Percentiles rank a stretch among this genome's conserved stretches.
Conservation (phyloP, 2,797 vertebrate species). For the Galago senegalensis region DNA sequence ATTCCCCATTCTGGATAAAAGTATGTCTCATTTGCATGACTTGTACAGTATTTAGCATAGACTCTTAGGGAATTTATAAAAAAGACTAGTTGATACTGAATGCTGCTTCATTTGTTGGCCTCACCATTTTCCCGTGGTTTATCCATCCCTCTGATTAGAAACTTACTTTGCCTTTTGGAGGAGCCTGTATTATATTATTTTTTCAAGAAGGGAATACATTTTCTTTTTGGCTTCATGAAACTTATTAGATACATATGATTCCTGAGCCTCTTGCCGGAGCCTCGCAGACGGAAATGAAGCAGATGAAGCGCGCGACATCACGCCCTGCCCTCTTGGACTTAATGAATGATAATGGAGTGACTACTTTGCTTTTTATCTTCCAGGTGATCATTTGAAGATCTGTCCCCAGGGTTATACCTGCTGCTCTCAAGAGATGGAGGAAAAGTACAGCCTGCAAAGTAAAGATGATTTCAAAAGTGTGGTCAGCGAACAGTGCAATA, state of each 20-base stretch:
- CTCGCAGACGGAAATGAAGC: neutral
- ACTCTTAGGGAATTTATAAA: constrained; percentile 32
- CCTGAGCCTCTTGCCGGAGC: neutral
- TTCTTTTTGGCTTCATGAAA: neutral
- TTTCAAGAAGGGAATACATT: neutral
- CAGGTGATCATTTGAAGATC: constrained; percentile 97
- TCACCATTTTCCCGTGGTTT: neutral
- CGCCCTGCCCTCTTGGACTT: neutral
- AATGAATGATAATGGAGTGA: constrained; percentile 54
- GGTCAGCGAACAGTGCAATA: constrained; percentile 93
- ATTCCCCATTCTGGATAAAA: constrained; percentile 21
- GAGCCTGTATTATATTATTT: constrained; percentile 14
- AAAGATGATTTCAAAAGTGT: constrained; percentile 95
- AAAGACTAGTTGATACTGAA: neutral
- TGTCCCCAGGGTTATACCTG: constrained; percentile 96
- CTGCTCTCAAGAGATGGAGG: constrained; percentile 98
- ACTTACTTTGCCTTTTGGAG: neutral
- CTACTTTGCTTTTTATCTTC: constrained; percentile 77
- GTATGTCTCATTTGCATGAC: neutral
- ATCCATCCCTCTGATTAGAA: neutral
- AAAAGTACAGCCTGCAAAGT: constrained; percentile 96
- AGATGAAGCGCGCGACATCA: neutral
- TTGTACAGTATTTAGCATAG: neutral
- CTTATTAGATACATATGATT: neutral
- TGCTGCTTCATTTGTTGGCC: neutral